Conservation (phyloP, 1,140 invertebrate genomes). For the Caenorhabditis briggsae region DNA sequence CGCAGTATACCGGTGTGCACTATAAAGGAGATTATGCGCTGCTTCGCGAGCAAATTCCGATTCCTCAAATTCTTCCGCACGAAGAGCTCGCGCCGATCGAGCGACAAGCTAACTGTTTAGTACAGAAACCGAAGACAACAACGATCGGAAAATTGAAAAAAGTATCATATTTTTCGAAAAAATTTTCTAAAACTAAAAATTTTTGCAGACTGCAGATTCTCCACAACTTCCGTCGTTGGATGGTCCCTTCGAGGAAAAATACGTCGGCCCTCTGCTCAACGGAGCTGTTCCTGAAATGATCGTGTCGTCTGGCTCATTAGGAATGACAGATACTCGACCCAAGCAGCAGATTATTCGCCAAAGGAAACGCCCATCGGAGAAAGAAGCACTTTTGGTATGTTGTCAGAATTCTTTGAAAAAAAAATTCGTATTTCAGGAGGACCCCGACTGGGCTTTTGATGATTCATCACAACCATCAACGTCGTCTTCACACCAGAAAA, state of each 20-base stretch:
- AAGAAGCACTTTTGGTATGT: too few relatives aligned
- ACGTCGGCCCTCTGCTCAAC: background rate
- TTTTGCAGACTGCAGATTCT: too few relatives aligned
- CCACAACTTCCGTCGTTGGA: background rate
- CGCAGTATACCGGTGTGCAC: background rate
- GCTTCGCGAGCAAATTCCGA: background rate
- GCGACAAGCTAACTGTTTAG: too few relatives aligned
- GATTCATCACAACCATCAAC: background rate
- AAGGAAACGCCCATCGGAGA: too few relatives aligned
- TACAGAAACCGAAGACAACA: too few relatives aligned
- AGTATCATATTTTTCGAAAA: too few relatives aligned
- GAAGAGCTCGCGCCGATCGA: too few relatives aligned
- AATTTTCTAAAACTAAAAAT: too few relatives aligned
- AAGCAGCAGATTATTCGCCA: background rate
- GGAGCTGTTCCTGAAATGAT: slow-evolving; percentile 31
- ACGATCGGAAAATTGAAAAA: too few relatives aligned
- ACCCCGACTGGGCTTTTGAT: background rate
- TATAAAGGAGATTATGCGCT: background rate
- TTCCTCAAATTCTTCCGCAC: background rate
- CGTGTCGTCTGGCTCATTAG: slow-evolving; percentile 3
- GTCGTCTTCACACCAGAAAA: too few relatives aligned
- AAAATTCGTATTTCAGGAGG: too few relatives aligned
- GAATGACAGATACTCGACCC: background rate
- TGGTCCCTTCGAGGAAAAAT: background rate
- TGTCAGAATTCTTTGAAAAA: too few relatives aligned